Conservation (phyloP, 2,113 vertebrate species). For the Malurus alboscapulatus region DNA sequence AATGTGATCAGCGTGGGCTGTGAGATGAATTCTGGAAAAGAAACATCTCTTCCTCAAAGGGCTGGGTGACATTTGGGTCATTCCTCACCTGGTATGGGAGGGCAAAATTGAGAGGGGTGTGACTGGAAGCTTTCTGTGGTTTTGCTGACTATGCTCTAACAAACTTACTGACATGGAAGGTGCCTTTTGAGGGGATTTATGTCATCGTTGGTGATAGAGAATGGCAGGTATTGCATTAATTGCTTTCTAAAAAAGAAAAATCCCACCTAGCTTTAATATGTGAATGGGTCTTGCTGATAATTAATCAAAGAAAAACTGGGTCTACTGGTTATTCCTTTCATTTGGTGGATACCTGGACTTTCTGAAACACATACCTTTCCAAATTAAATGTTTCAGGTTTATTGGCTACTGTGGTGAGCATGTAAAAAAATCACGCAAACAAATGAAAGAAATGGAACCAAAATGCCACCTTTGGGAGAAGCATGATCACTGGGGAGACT, state of each 20-base stretch:
- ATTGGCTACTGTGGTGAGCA: background rate
- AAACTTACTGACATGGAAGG: background rate
- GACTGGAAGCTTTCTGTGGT: background rate
- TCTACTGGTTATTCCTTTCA: background rate
- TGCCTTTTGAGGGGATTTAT: background rate
- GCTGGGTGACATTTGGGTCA: background rate
- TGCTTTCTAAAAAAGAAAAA: background rate
- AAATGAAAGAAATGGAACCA: background rate
- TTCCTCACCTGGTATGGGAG: background rate
- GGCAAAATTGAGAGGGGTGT: background rate
- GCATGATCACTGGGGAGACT: background rate
- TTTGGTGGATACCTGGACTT: background rate
- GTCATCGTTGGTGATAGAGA: background rate
- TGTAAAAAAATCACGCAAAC: background rate
- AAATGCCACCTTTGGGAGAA: background rate
- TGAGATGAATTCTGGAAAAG: background rate
- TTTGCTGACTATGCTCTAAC: background rate
- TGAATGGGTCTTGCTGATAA: background rate
- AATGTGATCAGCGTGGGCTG: background rate
- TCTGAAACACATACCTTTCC: background rate
- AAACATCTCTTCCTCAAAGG: background rate
- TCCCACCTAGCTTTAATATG: background rate
- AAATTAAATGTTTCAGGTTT: background rate
- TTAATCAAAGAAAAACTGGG: background rate
- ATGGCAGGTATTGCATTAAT: background rate